These are phyloP conservation scores for Sisor rabdophorus DNA, from an alignment of 2,113 vertebrate genomes.

Conservation along the genomic window DNA sequence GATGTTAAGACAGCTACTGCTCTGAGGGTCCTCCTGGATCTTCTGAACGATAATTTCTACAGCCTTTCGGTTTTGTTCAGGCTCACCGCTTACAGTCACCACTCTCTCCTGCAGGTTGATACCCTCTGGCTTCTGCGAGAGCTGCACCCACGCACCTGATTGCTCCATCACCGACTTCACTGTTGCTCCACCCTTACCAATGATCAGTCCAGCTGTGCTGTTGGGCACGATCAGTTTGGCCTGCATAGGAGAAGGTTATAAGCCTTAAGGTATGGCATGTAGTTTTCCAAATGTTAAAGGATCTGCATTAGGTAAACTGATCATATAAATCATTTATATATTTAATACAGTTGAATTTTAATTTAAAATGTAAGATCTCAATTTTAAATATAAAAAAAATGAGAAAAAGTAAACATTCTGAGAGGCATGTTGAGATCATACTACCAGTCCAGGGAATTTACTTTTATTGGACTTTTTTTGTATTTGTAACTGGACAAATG, in stretches of 20 bases:
- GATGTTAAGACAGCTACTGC: constrained; percentile 92
- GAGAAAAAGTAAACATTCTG: not conserved
- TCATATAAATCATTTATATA: not conserved
- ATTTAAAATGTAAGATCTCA: no score
- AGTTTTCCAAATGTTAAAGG: not conserved
- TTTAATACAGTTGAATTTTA: not conserved
- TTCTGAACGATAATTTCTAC: constrained; percentile 92
- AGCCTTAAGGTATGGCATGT: constrained; percentile 21
- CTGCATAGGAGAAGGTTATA: constrained; percentile 60
- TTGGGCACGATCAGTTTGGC: constrained; percentile 92
- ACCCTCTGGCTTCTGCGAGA: constrained; percentile 90
- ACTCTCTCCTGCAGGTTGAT: constrained; percentile 92
- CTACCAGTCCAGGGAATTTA: not conserved
- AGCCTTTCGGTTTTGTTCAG: constrained; percentile 86
- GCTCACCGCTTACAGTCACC: constrained; percentile 89
- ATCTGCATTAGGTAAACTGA: not conserved
- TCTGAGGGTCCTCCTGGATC: constrained; percentile 92
- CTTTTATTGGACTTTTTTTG: not conserved
- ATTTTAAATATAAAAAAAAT: not conserved
- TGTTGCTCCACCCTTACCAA: constrained; percentile 87
- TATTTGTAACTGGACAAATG: not conserved
- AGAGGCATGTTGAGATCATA: not conserved
- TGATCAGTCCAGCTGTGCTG: constrained; percentile 90
- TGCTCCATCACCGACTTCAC: constrained; percentile 94
- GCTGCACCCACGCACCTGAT: constrained; percentile 91